Base-by-base conservation (phyloP, 1,140 invertebrate species). In the Dolichoris vasculosae region DNA sequence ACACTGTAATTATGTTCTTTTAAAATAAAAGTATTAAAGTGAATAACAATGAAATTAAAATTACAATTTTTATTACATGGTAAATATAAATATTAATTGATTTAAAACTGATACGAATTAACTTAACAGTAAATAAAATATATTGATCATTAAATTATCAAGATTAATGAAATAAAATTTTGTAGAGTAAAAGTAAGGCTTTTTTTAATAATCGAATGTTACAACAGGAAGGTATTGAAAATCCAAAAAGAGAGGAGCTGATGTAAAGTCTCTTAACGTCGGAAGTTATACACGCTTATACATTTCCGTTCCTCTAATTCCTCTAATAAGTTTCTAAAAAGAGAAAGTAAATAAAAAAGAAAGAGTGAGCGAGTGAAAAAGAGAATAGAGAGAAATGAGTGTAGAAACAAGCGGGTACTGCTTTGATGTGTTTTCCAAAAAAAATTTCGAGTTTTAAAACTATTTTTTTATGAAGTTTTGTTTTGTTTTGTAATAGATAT, bases 271-370 rank as follows among this genome's bases (percentile, higher is more conserved):
- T 43, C 80, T 81, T 40, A 35, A 40, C 63, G 43, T 30, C 40
- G 79, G 79, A 81, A 81, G 63, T 75, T 71, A 38, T 51, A 59
- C n/a, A 59, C 59, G 43, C 75, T 78, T 43, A 78, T 84, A n/a
- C 82, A 76, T 77, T 84, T 55, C 69, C 46, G 48, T 38, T 48
- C 64, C 0, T 55, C 48, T 48, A 48, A 38, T 81, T 81, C 43
- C 20, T 26, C 13, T 69, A 17, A n/a, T n/a, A n/a, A 69, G 38
- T 81, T 48, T 13, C 40, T 48, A 13, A 81, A 69, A 26, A 69
- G 15, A 64, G 35, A 59, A 30, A 51, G 9, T 17, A 17, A 55
- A 4, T n/a, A 23, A 35, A 59, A n/a, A 78, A 64, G 23, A 48
- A 43, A 64, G 23, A 76, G 35, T 2, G 23, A 20, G 26, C 20